Conservation (phyloP, 2,797 vertebrate genomes). For the Falco concolor region DNA sequence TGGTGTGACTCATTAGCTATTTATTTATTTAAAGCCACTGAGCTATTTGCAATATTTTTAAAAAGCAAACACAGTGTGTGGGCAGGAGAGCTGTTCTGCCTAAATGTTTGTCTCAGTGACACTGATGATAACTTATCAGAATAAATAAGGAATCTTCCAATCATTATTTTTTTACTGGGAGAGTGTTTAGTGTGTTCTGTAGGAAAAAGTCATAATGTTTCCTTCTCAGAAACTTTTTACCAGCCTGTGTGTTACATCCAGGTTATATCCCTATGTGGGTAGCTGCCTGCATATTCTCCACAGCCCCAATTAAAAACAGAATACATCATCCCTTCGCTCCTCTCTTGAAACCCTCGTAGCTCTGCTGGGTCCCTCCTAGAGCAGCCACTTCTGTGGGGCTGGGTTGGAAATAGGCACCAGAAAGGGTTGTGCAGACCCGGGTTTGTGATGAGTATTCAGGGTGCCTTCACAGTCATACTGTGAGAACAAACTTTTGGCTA, state of each 20-base stretch:
- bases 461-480: neutral
- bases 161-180: constrained; percentile 28
- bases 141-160: constrained; percentile 59
- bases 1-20: constrained; percentile 66
- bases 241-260: constrained; percentile 25
- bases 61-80: constrained; percentile 49
- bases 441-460: neutral
- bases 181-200: neutral
- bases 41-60: constrained; percentile 53
- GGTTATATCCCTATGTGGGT: constrained; percentile 25
- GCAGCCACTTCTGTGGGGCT: neutral
- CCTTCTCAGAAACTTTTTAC: constrained; percentile 23
- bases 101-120: constrained; percentile 20
- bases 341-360: neutral
- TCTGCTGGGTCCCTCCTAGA: neutral
- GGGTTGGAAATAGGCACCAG: neutral
- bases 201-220: neutral
- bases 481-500: neutral
- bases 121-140: constrained; percentile 64
- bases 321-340: neutral
- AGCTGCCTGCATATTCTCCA: neutral
- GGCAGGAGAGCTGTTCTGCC: constrained; percentile 38
- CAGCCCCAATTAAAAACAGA: neutral
- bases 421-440: neutral
- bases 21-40: constrained; percentile 54